Evolutionary conservation across 2,888 invertebrate genomes (phyloP), one percentile per base, ranked within the genome.

Genomic region (Drosophila cognata): DNA sequence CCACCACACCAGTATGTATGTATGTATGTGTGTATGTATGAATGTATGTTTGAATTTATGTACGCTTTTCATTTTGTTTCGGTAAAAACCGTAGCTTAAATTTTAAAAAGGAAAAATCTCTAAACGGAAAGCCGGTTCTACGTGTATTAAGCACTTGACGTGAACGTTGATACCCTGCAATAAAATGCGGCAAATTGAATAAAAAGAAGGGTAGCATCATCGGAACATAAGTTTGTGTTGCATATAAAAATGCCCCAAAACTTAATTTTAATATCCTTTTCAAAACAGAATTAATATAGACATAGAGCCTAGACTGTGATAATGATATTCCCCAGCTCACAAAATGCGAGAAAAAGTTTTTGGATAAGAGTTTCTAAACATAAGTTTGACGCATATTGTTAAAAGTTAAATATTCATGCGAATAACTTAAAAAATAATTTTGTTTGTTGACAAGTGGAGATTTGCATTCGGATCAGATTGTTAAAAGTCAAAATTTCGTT

Each of bases 81-180:
- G n/a, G 35, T 21, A 55, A 59, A 55, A 71, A 63, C 7, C 41
- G 29, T 46, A 41, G 41, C 38, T 67, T 67, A 43, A 74, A 74
- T 61, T 53, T 48, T 21, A 4, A 55, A 66, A 66, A 59, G 36
- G 43, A 25, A 50, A 36, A 64, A 46, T 56, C 28, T 28, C 41
- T 59, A 43, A 31, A 46, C 55, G 16, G 25, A 59, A 72, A 58
- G 48, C 48, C 18, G 16, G 36, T 43, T 58, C 68, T 58, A 38
- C 38, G 38, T 31, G 18, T 21, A 69, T 68, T 58, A 52, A 52
- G 31, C 68, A 68, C 58, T 69, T 58, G 58, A 68, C 59, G 51
- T 52, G 43, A 31, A 18, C 25, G 16, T 57, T 13, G 48, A 52
- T 58, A 41, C 33, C 31, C 68, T 46, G 58, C 43, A 16, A 46